These are phyloP conservation scores for Eubasilissa splendida DNA, from an alignment of 2,888 invertebrate species.

Conservation along the genomic window DNA sequence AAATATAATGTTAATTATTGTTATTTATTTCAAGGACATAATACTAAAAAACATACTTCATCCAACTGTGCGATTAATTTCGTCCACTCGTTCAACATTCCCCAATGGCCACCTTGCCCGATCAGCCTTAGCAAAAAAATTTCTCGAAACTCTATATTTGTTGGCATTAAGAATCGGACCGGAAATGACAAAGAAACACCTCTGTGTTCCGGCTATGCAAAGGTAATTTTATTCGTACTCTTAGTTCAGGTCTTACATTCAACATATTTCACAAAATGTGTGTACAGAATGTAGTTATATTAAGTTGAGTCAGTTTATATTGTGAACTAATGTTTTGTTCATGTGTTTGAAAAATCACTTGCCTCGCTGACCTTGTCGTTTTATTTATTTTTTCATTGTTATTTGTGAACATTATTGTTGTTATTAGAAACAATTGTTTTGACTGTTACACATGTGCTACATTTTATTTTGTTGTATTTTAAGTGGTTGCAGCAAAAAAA, in stretches of 20 bases:
- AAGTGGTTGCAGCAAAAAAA: no score
- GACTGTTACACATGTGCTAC: no score
- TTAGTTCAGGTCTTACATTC: neutral
- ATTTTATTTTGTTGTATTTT: no score
- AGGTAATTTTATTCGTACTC: conserved; percentile 60
- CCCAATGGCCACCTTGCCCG: conserved; percentile 86
- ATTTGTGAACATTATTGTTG: no score
- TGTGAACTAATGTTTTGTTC: no score
- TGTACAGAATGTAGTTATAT: neutral
- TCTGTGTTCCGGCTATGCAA: conserved; percentile 80
- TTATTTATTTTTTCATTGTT: no score
- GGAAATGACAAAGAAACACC: conserved; percentile 83
- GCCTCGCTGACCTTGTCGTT: no score
- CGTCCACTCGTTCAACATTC: conserved; percentile 85
- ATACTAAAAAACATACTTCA: conserved; percentile 88
- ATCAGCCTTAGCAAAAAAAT: conserved; percentile 83
- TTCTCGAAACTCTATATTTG: conserved; percentile 86
- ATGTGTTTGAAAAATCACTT: no score
- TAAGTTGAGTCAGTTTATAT: neutral
- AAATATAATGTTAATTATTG: conserved; percentile 4
- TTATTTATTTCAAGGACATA: conserved; percentile 78
- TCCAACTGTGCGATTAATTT: conserved; percentile 86
- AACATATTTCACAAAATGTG: conserved; percentile 40
- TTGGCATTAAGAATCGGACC: conserved; percentile 83
- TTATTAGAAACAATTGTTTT: no score